phyloP scores from a whole-genome alignment of 2,113 vertebrate genomes.

The Gobius niger region DNA sequence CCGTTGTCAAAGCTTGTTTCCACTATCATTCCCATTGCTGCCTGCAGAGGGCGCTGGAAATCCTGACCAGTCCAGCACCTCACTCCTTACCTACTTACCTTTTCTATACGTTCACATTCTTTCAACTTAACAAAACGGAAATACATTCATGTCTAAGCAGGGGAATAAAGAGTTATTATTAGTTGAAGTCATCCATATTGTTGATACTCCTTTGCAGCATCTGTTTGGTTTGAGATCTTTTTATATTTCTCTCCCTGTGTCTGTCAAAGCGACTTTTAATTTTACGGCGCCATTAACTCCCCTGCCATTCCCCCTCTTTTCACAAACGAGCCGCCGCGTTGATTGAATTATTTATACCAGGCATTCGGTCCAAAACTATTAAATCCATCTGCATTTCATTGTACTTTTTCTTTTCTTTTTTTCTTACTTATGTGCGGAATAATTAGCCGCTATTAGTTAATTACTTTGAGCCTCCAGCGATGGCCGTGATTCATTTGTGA shows the following conservation, averaged over 20 bases:
- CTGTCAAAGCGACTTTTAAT: conserved; percentile 9
- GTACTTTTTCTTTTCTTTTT: conserved; percentile 5
- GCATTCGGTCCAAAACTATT: conserved; percentile 8
- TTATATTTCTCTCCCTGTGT: neutral
- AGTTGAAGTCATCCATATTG: no score
- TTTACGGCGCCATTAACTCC: conserved; percentile 2
- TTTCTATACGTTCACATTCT: no score
- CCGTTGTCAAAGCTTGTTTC: no score
- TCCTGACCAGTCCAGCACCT: no score
- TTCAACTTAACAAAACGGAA: no score
- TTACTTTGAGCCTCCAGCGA: conserved; percentile 5
- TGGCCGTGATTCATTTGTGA: conserved; percentile 11
- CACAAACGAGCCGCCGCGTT: conserved; percentile 5
- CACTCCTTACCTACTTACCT: no score
- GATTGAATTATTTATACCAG: conserved; percentile 15
- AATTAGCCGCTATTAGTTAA: conserved; percentile 16
- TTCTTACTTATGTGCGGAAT: neutral
- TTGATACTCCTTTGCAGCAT: no score
- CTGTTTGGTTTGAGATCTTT: no score
- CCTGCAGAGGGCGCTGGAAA: no score
- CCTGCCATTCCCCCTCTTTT: conserved; percentile 2
- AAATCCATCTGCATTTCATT: conserved; percentile 11
- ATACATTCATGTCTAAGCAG: no score
- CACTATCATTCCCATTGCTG: no score
- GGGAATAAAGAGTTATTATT: no score